Evolutionary conservation across 2,888 invertebrate genomes (phyloP).

Genomic region (Myopa tessellatipennis): DNA sequence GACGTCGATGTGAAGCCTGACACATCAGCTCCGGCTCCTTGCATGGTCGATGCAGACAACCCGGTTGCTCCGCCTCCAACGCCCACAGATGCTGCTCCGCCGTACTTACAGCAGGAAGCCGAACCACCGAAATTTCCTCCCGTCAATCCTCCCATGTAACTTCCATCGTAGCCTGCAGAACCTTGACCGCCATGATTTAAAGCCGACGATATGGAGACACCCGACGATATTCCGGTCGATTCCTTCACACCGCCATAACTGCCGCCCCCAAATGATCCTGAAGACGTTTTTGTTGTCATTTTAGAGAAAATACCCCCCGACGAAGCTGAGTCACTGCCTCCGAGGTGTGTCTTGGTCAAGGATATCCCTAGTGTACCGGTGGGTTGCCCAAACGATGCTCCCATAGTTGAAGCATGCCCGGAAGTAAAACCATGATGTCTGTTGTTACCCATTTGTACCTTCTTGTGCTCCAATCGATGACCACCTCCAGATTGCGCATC

Average conservation of each 20-base stretch:
- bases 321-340: neutral
- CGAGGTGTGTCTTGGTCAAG: neutral
- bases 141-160: neutral
- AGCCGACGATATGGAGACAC: neutral
- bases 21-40: constrained; percentile 17
- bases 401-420: neutral
- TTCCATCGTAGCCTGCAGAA: constrained; percentile 7
- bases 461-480: neutral
- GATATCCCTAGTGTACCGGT: neutral
- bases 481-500: constrained; percentile 17
- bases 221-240: neutral
- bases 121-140: constrained; percentile 1
- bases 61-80: neutral
- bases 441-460: neutral
- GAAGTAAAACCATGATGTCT: neutral
- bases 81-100: neutral
- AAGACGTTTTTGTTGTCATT: neutral
- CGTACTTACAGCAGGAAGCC: neutral
- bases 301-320: neutral
- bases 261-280: constrained; percentile 2
- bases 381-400: neutral
- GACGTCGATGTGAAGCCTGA: neutral
- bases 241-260: constrained; percentile 2
- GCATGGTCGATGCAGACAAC: too few species aligned
- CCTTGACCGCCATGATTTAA: neutral